Evolutionary conservation across 2,888 invertebrate genomes (phyloP), one percentile per base, ranked within the genome.

Genomic region (Epinotia nisella): DNA sequence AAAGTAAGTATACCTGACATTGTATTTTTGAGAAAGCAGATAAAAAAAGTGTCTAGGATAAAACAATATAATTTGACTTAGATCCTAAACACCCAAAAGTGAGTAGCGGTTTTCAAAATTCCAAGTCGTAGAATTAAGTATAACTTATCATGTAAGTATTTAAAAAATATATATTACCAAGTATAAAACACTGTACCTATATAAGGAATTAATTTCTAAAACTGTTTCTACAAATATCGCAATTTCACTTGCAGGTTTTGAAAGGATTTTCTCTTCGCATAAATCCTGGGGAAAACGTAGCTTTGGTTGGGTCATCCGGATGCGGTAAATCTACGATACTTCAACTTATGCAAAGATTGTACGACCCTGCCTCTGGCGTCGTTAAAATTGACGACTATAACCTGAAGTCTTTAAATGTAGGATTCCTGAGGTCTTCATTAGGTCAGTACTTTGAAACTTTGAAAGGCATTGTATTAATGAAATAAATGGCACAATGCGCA

Each of bases 261-360:
- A 95, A 95, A 83, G 97, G 95, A 0, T 88, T 97, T 45, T 94
- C 94, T 41, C 86, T 97, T 62, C 94, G 94, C 59, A 94, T 96
- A 35, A 94, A 94, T 77, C 89, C 95, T 10, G 96, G 96, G 0
- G 95, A 96, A 85, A 96, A 95, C 41, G 95, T 97, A 1, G 97
- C 96, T 0, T 88, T 97, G 51, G 96, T 96, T 0, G 96, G 96
- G 0, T 95, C 96, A 13, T 96, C 96, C 13, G 97, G 97, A 0
- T 97, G 97, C 83, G 97, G 97, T 1, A 97, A 97, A 87, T 96
- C 96, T 0, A 97, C 97, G 0, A 95, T 96, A 69, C 89, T 97
- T 56, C 97, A 97, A 80, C 90, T 98, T 15, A 90, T 96, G 71
- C 96, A 96, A 79, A 90, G 97, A 71, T 94, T 97, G 75, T 97